These are phyloP conservation scores for Drosophila burlai DNA, from an alignment of 1,140 invertebrate species.

Conservation along the genomic window DNA sequence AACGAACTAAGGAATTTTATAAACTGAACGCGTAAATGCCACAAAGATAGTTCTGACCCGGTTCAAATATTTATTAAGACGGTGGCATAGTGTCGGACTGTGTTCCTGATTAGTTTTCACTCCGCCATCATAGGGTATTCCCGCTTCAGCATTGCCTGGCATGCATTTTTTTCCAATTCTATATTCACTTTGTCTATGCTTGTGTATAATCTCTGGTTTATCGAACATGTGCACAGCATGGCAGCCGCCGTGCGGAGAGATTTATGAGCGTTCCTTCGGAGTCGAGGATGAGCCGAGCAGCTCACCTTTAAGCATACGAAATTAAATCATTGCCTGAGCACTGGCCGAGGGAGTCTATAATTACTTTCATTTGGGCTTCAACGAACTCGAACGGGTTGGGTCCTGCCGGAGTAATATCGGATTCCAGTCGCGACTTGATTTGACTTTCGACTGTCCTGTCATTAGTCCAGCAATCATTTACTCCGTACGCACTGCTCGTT, in stretches of 20 bases:
- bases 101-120: constrained; percentile 25
- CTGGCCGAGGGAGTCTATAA: constrained; percentile 18
- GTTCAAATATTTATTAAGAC: constrained; percentile 17
- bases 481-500: constrained; percentile 37
- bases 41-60: not conserved
- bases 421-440: constrained; percentile 76
- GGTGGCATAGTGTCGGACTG: constrained; percentile 11
- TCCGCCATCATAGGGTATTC: constrained; percentile 34
- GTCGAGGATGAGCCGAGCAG: constrained; percentile 13
- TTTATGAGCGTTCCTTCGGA: constrained; percentile 32
- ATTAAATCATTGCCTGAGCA: constrained; percentile 4
- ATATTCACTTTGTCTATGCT: constrained; percentile 60
- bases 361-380: constrained; percentile 44
- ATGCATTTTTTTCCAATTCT: constrained; percentile 32
- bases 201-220: constrained; percentile 53
- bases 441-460: constrained; percentile 71
- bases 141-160: constrained; percentile 3
- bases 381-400: constrained; percentile 14
- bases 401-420: constrained; percentile 55
- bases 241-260: constrained; percentile 28
- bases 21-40: not conserved
- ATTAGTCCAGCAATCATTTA: constrained; percentile 56
- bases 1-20: not conserved
- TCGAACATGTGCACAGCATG: constrained; percentile 55
- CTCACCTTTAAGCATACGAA: constrained; percentile 45